phyloP scores from a whole-genome alignment of 2,888 invertebrate genomes.

The Dicycla oo region DNA sequence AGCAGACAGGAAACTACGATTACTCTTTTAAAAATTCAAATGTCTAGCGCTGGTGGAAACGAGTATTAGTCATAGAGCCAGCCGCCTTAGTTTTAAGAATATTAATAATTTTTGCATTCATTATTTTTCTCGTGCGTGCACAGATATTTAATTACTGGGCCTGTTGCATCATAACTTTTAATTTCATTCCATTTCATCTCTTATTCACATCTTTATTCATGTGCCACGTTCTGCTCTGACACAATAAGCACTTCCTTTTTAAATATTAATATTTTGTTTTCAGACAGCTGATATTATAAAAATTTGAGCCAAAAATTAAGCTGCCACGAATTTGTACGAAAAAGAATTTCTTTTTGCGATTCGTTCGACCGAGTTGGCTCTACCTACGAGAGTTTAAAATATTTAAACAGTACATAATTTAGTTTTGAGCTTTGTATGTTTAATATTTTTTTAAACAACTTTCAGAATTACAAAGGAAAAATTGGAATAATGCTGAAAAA shows the following conservation, averaged over 20 bases:
- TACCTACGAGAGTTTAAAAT: background rate
- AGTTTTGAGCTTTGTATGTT: background rate
- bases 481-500: too few relatives aligned
- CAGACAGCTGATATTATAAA: background rate
- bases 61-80: background rate
- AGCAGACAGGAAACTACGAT: too few relatives aligned
- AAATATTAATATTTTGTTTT: constrained; percentile 28
- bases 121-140: too few relatives aligned
- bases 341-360: background rate
- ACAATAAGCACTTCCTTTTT: constrained; percentile 7
- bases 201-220: constrained; percentile 21
- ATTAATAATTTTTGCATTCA: background rate
- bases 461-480: background rate
- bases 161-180: constrained; percentile 11
- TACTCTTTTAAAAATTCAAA: too few relatives aligned
- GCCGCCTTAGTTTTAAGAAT: background rate
- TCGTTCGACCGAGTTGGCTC: background rate
- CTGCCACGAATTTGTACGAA: background rate
- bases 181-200: constrained; percentile 17
- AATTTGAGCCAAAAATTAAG: background rate
- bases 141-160: background rate
- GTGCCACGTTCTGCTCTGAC: background rate
- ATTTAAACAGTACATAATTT: background rate
- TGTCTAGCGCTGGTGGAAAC: background rate
- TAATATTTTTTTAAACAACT: background rate